Evolutionary conservation across 2,888 invertebrate species (phyloP), one percentile per base, ranked within the genome.

Genomic region (Ophion slaviceki): DNA sequence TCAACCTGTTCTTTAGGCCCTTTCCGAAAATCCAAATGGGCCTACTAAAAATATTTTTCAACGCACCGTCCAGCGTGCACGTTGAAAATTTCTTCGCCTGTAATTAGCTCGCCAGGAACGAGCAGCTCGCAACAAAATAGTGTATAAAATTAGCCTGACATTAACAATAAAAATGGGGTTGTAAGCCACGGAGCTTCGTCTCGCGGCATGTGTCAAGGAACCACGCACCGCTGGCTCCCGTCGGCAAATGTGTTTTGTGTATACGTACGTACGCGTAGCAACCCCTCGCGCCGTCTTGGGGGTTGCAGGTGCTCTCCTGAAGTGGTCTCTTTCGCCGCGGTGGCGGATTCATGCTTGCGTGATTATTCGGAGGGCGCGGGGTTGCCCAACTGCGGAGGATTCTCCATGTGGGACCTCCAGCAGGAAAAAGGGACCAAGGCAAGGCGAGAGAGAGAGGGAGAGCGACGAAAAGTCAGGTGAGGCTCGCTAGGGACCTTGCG

Each of bases 281-380:
- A 86, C 89, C 88, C 87, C 90, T 79, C 62, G 24, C 71, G 61
- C 70, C 87, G 91, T 93, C 93, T 93, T 93, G 93, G 93, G 93
- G 93, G 93, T 91, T 92, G 93, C 93, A 93, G 93, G 93, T 93
- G 93, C 89, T 88, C 79, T 36, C 45, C 28, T 36, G 64, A 59
- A 75, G 89, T 89, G 91, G 90, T 89, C 88, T 70, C 80, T 62
- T 64, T 71, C 36, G 79, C 86, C 86, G 88, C 76, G 74, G 89
- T 45, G 88, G 92, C 93, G 93, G 93, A 93, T 92, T 93, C 93
- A 93, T 93, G 93, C 89, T 93, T 92, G 93, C 92, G 88, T 93
- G 93, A 92, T 91, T 92, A 91, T 86, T 62, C 82, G 40, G 64
- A 86, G 78, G 80, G 78, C 59, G 79, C 61, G 85, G 91, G 89